Evolutionary conservation across 2,888 invertebrate genomes (phyloP), one percentile per base, ranked within the genome.

Genomic region (Mesorhabditis spiculigera): DNA sequence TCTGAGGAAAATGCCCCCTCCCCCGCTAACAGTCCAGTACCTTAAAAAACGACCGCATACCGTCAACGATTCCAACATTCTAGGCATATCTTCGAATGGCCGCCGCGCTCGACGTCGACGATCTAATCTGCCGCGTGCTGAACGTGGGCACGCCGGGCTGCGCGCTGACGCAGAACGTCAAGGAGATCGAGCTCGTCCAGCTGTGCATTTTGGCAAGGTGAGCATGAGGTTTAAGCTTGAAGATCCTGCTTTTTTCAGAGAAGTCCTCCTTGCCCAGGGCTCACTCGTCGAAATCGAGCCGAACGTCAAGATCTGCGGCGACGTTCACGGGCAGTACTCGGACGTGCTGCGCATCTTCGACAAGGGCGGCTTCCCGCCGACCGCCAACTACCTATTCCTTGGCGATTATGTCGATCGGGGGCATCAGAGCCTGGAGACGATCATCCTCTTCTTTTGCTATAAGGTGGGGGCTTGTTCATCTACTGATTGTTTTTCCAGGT

Each of bases 371-470:
- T 81, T 79, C 70, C 82, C 81, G 50, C 81, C 81, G 4, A 44
- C 64, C 4, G 70, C 73, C 41, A 81, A 80, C 67, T 82, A 81
- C 69, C 71, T 82, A n/a, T 82, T 82, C 67, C 78, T 82, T 10
- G 81, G 80, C 5, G 80, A 81, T 64, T 80, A 81, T 65, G 81
- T 81, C 45, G 80, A 81, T 67, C 72, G 81, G n/a, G 80, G 81
- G 3, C 78, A 76, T 65, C 80, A 81, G 68, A 78, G 76, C 65
- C 70, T 80, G 10, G 80, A 80, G 70, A 68, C 70, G 42, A 80
- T 80, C 71, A 74, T 76, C 13, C 74, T 81, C 13, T 75, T 81
- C 68, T 68, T 81, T 44, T 71, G 75, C 68, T 81, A 77, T 72
- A 81, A 80, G 63, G 70, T 72, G n/a, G 5, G 63, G 28, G 28